These are phyloP conservation scores for Antechinus stuartii DNA, from an alignment of 2,113 vertebrate species.

Conservation along the genomic window DNA sequence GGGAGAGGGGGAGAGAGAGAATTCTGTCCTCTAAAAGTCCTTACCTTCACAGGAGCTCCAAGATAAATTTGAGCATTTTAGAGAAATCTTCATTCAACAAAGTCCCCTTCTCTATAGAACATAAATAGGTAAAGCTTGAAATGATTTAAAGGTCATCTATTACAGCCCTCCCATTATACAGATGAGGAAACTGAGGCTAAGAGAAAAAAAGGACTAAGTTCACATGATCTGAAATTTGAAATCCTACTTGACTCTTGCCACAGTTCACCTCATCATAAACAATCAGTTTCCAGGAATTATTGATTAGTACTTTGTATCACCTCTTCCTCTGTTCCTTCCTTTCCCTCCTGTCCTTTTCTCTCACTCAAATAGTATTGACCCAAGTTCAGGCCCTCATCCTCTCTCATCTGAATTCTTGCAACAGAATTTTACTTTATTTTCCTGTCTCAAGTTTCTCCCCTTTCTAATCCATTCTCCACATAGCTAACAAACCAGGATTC, in stretches of 20 bases:
- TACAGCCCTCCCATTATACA: neutral
- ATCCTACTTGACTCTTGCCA: neutral
- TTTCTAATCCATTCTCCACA: too few relatives aligned
- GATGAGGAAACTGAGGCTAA: neutral
- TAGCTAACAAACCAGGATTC: too few relatives aligned
- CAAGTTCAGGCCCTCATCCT: neutral
- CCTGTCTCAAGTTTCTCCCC: too few relatives aligned
- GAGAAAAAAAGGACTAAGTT: neutral
- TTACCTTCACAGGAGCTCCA: neutral
- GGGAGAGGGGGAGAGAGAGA: neutral
- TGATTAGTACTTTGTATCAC: neutral
- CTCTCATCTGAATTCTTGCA: neutral
- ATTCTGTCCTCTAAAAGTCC: neutral
- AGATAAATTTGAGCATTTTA: neutral
- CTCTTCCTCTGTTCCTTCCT: neutral
- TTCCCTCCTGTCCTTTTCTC: too few relatives aligned
- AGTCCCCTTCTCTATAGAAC: neutral
- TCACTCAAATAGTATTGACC: neutral
- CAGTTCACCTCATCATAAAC: neutral
- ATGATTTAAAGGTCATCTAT: neutral
- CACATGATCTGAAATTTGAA: neutral
- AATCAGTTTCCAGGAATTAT: neutral
- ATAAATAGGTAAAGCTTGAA: neutral
- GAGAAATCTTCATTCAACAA: neutral
- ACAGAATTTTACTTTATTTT: too few relatives aligned